Conservation (phyloP, 1,140 invertebrate genomes). For the Drosophila miranda region DNA sequence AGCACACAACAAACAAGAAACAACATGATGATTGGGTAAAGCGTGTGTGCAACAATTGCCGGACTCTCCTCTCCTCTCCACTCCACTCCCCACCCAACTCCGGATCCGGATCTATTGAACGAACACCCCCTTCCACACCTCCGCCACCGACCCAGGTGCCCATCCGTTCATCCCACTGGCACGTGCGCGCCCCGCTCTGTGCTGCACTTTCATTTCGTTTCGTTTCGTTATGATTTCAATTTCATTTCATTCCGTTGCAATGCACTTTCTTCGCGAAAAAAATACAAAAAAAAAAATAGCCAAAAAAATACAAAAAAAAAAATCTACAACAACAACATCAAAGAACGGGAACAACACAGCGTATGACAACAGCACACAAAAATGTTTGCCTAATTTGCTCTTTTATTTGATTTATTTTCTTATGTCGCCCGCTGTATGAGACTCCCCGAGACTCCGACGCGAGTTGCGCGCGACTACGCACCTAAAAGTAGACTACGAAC, state of each 20-base stretch:
- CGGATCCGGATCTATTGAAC: conserved; percentile 5
- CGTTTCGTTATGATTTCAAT: too few species aligned
- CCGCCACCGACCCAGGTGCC: neutral
- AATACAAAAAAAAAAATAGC: conserved; percentile 33
- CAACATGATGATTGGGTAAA: conserved; percentile 24
- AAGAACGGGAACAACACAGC: conserved; percentile 5
- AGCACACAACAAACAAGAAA: conserved; percentile 55
- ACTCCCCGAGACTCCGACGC: conserved; percentile 40
- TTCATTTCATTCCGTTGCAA: too few species aligned
- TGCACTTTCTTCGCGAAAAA: neutral
- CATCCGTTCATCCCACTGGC: conserved; percentile 5
- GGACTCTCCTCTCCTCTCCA: neutral
- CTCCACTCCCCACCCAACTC: conserved; percentile 10
- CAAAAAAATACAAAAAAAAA: conserved; percentile 13
- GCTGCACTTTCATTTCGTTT: neutral
- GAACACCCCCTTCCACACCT: neutral
- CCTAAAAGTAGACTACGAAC: conserved; percentile 81
- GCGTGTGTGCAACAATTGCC: conserved; percentile 42
- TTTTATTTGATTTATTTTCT: conserved; percentile 13
- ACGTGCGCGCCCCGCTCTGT: conserved; percentile 13
- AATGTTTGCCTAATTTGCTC: conserved; percentile 27
- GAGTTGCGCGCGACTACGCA: conserved; percentile 75
- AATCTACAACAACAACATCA: neutral
- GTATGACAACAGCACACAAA: conserved; percentile 30
- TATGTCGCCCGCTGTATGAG: conserved; percentile 16